Evolutionary conservation across 2,797 vertebrate species (phyloP), one percentile per base, ranked within the genome.

Genomic region (Cryptoblepharus egeriae): DNA sequence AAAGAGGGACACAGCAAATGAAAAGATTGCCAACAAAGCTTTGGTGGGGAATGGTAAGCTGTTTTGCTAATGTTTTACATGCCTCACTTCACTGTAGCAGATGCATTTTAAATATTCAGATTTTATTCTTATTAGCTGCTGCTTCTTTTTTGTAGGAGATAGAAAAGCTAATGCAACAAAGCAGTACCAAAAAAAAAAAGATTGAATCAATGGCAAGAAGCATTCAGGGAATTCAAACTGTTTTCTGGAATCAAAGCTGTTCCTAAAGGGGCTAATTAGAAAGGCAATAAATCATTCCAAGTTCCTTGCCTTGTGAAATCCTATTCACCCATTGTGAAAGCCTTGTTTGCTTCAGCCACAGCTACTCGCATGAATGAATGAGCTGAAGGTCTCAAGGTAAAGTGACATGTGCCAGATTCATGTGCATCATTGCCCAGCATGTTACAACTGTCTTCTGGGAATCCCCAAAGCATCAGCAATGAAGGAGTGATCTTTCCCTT

Each of bases 231-330:
- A 63, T 60, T 74, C 82, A 73, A 74, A 79, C 52, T 79, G 52
- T 74, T 84, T 79, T 79, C 61, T 49, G 65, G 60, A 74, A 74
- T 84, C 69, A 79, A 79, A 84, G 37, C 4, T 58, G 61, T 68
- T 79, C 76, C 82, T 84, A 79, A 84, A 84, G 82, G 82, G 70
- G 49, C 69, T 79, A 78, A 84, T 84, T 84, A 84, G 70, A 79
- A 74, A 74, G 37, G 69, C 76, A 79, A 84, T 84, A 84, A 73
- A 84, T 84, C 70, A 49, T 84, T 84, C 67, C 57, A 74, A 69
- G 26, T 60, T 67, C 39, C 76, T 67, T 35, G 45, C 67, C 22
- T 84, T 84, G 82, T 79, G 76, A 74, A 84, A 84, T 79, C 58
- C 61, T 73, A 35, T 75, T 75, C 80, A 79, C n/a, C 65, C 37